Evolutionary conservation across 2,797 vertebrate species (phyloP).

Genomic region (Macroramphosus scolopax): DNA sequence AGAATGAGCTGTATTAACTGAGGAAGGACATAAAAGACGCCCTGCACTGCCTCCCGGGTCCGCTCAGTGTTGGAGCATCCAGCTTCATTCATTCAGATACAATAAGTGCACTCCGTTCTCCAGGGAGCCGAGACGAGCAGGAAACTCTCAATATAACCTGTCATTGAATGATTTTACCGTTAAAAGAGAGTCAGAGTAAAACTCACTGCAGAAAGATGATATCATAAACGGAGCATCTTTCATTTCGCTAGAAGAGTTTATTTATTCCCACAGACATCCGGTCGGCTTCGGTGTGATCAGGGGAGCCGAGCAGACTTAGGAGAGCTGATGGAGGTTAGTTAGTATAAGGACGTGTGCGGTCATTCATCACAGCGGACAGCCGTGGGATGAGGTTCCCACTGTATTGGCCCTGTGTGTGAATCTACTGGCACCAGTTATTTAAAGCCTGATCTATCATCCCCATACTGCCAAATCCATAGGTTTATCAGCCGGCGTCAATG

Average conservation of each 20-base stretch:
- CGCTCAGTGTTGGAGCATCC: conserved; percentile 24
- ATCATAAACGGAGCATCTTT: background rate
- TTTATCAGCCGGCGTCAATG: conserved; percentile 51
- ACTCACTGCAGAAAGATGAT: no score
- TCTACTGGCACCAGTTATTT: conserved; percentile 49
- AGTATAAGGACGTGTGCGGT: conserved; percentile 23
- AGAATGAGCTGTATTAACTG: conserved; percentile 19
- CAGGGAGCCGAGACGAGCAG: background rate
- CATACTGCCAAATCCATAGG: conserved; percentile 55
- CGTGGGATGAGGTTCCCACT: conserved; percentile 45
- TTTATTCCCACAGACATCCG: no score
- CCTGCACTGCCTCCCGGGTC: conserved; percentile 17
- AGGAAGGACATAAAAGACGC: conserved; percentile 27
- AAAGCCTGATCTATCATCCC: conserved; percentile 56
- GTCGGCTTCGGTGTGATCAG: no score
- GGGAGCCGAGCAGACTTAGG: no score
- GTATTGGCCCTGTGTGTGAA: conserved; percentile 36
- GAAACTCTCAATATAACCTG: background rate
- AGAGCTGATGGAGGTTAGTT: conserved; percentile 35
- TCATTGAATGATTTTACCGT: background rate
- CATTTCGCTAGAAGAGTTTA: background rate
- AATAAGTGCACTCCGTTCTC: conserved; percentile 12
- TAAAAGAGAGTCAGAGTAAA: background rate
- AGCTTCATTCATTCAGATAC: conserved; percentile 20
- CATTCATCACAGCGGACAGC: conserved; percentile 62